Evolutionary conservation across 2,888 invertebrate genomes (phyloP), one percentile per base, ranked within the genome.

Genomic region (Pyrocoelia pectoralis): DNA sequence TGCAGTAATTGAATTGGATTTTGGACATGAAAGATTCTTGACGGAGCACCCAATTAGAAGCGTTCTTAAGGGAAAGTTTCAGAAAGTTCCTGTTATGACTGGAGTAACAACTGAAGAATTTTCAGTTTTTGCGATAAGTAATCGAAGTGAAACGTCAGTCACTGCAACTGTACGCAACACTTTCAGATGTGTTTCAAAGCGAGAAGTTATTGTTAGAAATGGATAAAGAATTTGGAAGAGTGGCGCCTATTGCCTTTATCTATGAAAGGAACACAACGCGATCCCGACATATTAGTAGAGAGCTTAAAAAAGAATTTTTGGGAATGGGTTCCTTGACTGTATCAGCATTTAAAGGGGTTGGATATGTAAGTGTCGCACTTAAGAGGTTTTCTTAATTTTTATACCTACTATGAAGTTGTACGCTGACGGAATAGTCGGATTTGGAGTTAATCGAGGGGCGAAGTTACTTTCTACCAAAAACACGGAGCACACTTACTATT

Each of bases 81-180:
- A 85, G 69, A 82, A 86, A 43, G 86, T 90, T 13, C 90, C 91
- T 0, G 77, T 87, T 56, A 85, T 91, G 53, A 82, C 87, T 67
- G 88, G 89, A 57, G 83, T 88, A 71, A 88, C 88, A 0, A 82
- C 84, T 59, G 86, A 88, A 66, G 90, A 90, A 78, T 88, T 90
- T 79, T 87, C 84, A 57, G 85, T 85, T 71, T 82, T 83, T 57
- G 87, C 87, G 4, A 83, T 84, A 65, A 77, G 89, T 90, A 70
- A 84, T 84, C 71, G 17, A 33, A 17, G 17, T 12, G n/a, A n/a
- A n/a, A 3, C 13, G 17, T 43, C 2, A 3, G 3, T 73, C 72
- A 2, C 73, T 89, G 89, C 77, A 56, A 76, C 88, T 3, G 73
- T 87, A 1, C 77, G 80, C 8, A 87, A 89, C 73, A 80, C 83